Evolutionary conservation across 2,888 invertebrate species (phyloP).

Genomic region (Leptopilina myrica): DNA sequence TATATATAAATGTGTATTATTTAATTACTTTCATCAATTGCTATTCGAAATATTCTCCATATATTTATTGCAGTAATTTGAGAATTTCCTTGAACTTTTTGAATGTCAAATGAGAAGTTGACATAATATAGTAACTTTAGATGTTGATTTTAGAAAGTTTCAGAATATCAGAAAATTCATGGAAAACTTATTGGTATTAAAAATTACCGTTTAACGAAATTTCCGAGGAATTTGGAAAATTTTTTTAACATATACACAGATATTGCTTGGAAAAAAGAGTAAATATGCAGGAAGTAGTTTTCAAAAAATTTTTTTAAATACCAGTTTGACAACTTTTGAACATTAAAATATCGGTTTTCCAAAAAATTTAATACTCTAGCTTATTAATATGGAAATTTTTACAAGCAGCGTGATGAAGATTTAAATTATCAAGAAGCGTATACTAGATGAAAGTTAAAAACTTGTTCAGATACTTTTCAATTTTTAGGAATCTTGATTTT

Average conservation of each 20-base stretch:
- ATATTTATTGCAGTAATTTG: no score
- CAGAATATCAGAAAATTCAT: neutral
- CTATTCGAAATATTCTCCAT: no score
- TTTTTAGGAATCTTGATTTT: neutral
- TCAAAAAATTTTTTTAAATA: neutral
- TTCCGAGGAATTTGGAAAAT: neutral
- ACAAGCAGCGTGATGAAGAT: neutral
- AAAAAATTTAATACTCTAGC: neutral
- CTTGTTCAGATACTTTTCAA: neutral
- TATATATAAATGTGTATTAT: no score
- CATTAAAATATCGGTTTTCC: neutral
- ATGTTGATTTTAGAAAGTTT: slow-evolving; percentile 9
- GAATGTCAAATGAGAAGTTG: neutral
- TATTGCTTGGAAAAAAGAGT: no score
- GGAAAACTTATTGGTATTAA: neutral
- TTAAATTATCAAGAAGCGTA: neutral
- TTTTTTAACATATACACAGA: neutral
- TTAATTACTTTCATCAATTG: no score
- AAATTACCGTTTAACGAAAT: neutral
- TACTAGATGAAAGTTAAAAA: neutral
- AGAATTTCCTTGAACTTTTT: neutral
- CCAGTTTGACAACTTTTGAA: neutral
- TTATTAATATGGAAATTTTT: neutral
- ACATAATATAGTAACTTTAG: neutral
- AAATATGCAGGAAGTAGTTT: neutral